Conservation (phyloP, 2,797 vertebrate species). For the Margarornis squamiger region DNA sequence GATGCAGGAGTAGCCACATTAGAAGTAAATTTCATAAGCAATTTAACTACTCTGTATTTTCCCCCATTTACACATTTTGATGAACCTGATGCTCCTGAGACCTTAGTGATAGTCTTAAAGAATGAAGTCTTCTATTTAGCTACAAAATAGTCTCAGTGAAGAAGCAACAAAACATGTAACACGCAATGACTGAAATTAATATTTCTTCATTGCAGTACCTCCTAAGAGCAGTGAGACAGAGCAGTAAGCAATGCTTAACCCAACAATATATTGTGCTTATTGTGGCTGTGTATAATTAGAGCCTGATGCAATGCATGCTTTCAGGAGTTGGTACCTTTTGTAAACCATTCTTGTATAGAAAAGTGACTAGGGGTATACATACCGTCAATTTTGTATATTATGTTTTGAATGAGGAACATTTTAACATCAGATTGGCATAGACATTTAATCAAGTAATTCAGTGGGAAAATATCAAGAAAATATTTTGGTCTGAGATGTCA, state of each 20-base stretch:
- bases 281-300: not conserved
- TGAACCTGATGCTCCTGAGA: not conserved
- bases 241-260: not conserved
- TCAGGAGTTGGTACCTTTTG: not conserved
- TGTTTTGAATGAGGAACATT: not conserved
- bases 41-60: not conserved
- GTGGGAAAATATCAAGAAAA: not conserved
- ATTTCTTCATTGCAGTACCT: not conserved
- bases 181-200: not conserved
- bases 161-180: not conserved
- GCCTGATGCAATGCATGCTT: not conserved
- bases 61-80: not conserved
- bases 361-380: not conserved
- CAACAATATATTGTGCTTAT: not conserved
- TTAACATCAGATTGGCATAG: not conserved
- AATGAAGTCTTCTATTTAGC: not conserved
- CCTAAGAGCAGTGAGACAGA: not conserved
- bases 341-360: not conserved
- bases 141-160: not conserved
- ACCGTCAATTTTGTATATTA: not conserved
- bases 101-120: not conserved
- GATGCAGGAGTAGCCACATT: not conserved
- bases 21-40: not conserved
- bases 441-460: not conserved
- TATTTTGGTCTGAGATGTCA: not conserved